These are phyloP conservation scores for Caenorhabditis auriculariae DNA, from an alignment of 2,888 invertebrate genomes.

Conservation along the genomic window DNA sequence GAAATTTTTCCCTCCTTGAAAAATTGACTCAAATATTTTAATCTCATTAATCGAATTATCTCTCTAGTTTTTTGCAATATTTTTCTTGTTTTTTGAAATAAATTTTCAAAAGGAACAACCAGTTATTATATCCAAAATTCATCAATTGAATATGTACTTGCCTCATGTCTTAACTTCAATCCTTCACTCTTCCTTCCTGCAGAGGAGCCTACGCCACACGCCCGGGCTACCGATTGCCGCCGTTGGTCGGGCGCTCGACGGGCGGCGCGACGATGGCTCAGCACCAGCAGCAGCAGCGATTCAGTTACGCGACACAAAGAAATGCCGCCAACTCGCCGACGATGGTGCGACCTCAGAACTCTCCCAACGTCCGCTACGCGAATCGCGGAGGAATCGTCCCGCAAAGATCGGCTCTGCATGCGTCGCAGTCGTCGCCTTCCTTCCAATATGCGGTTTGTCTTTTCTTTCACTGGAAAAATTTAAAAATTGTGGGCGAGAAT, in stretches of 20 bases:
- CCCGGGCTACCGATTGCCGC: constrained; percentile 11
- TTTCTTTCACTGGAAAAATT: no score
- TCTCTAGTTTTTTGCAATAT: no score
- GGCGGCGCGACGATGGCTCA: constrained; percentile 26
- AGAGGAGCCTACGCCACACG: background rate
- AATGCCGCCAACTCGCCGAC: no score
- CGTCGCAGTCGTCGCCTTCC: background rate
- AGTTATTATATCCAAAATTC: background rate
- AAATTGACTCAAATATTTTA: no score
- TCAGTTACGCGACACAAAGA: no score
- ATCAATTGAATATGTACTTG: background rate
- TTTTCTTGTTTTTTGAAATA: no score
- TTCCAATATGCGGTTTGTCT: constrained; percentile 5
- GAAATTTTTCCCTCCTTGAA: no score
- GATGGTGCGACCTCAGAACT: no score
- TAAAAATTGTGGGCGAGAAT: no score
- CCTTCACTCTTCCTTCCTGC: background rate
- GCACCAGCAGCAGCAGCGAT: constrained; percentile 5
- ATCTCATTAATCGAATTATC: no score
- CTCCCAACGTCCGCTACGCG: no score
- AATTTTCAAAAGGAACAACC: background rate
- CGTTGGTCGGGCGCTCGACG: constrained; percentile 13
- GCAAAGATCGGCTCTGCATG: background rate
- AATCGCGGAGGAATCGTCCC: no score
- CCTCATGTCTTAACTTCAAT: background rate